Base-by-base conservation (phyloP, 2,797 vertebrate genomes). In the Microctenopoma lineatum region DNA sequence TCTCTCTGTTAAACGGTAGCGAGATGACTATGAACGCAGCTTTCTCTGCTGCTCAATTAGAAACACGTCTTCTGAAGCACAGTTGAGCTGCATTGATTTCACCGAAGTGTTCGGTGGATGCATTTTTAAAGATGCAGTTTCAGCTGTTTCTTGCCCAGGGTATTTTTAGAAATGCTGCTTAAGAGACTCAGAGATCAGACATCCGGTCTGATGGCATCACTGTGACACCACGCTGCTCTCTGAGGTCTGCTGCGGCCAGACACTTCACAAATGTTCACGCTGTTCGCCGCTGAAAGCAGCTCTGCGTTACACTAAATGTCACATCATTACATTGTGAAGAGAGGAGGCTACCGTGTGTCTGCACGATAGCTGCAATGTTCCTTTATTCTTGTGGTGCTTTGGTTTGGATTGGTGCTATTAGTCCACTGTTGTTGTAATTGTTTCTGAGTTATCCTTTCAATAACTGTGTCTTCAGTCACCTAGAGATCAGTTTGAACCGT, bases 401-500 rank as follows among this genome's bases (percentile, higher is more conserved):
- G 54, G 79, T 93, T 90, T 75, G 67, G 70, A 91, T 85, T 90
- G 93, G 93, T 94, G 94, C 94, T 95, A 92, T 88, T 57, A 77
- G 66, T 77, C 88, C 79, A 75, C 61, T 81, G 57, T 75, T 71
- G 59, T 81, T 70, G 65, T 76, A 45, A 12, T 61, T 69, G 59
- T 81, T 73, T 84, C 71, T 69, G 59, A 70, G 18, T 84, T 70
- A 48, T 85, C 73, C 75, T 84, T 86, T 79, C 67, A 77, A 55
- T 64, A 60, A 25, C 50, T 79, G 68, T 74, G 66, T 54, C 59
- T 65, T 75, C 66, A 61, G 73, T 79, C 66, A 51, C 71, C 52
- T 69, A 63, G 72, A 66, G 74, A 72, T 70, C 36, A 45, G 29
- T 81, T 81, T 83, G 77, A 79, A 71, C 75, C 65, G 71, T 73